Evolutionary conservation across 2,888 invertebrate species (phyloP), one percentile per base, ranked within the genome.

Genomic region (Dynastes tityus): DNA sequence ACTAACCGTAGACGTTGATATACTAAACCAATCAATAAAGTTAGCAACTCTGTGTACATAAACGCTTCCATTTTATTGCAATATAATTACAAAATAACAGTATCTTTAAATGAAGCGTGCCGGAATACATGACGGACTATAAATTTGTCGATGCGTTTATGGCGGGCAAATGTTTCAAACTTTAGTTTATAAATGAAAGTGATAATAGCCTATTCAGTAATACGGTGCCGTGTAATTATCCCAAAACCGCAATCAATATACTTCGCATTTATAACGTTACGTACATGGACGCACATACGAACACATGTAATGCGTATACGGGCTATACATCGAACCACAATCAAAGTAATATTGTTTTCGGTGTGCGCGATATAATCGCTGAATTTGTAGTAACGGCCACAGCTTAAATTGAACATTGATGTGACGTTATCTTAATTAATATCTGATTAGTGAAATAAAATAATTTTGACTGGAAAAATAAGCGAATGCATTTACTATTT

Each of bases 391-490:
- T 45, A 74, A 74, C 40, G 45, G 45, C 73, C 61, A 27, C 55
- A 61, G 73, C 73, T 74, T 74, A 74, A 74, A 74, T 74, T 74
- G 61, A 74, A 74, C 73, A 74, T 61, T 74, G 73, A 74, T 74
- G 40, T 58, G 73, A 74, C 73, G 45, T 29, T 74, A 74, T 74
- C 73, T 74, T 74, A 74, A 74, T 74, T 74, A 74, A 74, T 40
- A 74, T 74, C 73, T 74, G 61, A 61, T 61, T 74, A 74, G 61
- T 74, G 22, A 61, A 74, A 74, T 74, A 74, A 74, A 74, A 61
- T 49, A 61, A 61, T 40, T 74, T 74, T 45, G 63, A 74, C 61
- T 63, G 63, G 63, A 74, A 74, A 74, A 63, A 61, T 63, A 51
- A 27, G 29, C 51, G 22, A 4, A 51, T n/a, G 68, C 32, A 63